A percentile compares a stretch with the other conserved stretches of the same genome.
phyloP scores from a whole-genome alignment of 2,113 vertebrate genomes.

The Oenanthe melanoleuca region DNA sequence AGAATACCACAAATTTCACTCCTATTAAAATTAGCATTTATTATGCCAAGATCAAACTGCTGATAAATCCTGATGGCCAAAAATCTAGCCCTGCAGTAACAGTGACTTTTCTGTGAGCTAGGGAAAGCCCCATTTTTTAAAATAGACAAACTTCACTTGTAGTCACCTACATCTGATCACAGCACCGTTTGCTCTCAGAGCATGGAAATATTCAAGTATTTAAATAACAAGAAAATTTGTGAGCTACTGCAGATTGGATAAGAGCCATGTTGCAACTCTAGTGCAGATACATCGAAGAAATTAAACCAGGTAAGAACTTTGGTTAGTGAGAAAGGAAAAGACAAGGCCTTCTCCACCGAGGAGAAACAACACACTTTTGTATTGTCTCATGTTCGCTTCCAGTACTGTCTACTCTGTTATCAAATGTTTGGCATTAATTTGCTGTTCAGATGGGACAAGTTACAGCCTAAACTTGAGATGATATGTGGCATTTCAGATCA shows the following conservation, averaged over 20 bases:
- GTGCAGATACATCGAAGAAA: not conserved
- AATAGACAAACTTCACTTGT: not conserved
- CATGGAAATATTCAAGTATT: not conserved
- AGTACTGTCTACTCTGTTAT: not conserved
- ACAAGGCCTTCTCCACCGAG: accelerated
- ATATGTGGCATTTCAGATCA: not conserved
- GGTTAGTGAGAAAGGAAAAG: not conserved
- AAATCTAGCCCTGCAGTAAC: not conserved
- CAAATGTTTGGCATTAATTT: not conserved
- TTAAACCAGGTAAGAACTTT: not conserved
- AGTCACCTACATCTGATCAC: not conserved
- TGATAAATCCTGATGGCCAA: not conserved
- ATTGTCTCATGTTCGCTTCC: not conserved
- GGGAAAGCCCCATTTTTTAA: not conserved
- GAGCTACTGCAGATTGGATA: not conserved
- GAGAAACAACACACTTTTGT: not conserved
- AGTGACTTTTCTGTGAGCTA: not conserved
- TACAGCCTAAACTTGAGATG: not conserved
- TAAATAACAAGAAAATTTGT: not conserved
- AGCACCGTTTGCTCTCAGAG: not conserved
- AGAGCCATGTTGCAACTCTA: not conserved
- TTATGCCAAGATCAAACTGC: not conserved
- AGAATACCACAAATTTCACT: not conserved
- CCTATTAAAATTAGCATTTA: not conserved
- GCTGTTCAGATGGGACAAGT: not conserved